phyloP scores from a whole-genome alignment of 2,113 vertebrate species.

The Todiramphus chloris region DNA sequence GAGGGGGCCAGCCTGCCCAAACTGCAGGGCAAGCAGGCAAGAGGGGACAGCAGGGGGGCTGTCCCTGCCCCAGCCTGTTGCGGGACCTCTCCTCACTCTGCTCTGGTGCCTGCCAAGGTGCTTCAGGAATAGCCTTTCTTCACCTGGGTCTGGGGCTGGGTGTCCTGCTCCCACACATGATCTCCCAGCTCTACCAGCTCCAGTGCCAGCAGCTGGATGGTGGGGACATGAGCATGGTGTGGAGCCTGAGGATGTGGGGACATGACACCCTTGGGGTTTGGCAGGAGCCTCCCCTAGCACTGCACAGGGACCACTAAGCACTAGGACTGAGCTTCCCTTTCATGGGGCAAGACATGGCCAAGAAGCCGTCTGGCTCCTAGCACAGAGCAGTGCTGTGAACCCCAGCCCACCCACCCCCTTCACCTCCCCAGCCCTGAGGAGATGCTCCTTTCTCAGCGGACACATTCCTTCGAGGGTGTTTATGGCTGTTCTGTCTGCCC shows the following conservation, averaged over 20 bases:
- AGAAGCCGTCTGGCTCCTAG: background rate
- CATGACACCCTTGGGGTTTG: rapidly evolving
- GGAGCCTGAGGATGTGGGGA: rapidly evolving
- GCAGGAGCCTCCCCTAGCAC: background rate
- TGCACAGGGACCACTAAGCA: rapidly evolving
- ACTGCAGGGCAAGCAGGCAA: background rate
- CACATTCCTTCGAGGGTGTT: background rate
- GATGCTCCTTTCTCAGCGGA: background rate
- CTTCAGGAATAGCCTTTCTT: background rate
- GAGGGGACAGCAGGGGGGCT: rapidly evolving
- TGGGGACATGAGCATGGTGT: background rate
- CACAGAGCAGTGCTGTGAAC: background rate
- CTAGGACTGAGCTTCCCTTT: background rate
- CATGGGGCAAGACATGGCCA: background rate
- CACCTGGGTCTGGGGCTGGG: rapidly evolving
- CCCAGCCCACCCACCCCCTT: background rate
- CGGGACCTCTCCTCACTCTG: background rate
- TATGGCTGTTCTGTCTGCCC: slow-evolving; percentile 7
- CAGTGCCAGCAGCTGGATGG: background rate
- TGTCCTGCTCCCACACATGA: rapidly evolving
- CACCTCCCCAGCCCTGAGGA: rapidly evolving
- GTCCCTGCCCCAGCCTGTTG: background rate
- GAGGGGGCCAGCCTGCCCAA: background rate
- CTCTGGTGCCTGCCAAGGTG: background rate
- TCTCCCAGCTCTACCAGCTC: background rate